Evolutionary conservation across 2,797 vertebrate genomes (phyloP).

Genomic region (Sciurus vulgaris): DNA sequence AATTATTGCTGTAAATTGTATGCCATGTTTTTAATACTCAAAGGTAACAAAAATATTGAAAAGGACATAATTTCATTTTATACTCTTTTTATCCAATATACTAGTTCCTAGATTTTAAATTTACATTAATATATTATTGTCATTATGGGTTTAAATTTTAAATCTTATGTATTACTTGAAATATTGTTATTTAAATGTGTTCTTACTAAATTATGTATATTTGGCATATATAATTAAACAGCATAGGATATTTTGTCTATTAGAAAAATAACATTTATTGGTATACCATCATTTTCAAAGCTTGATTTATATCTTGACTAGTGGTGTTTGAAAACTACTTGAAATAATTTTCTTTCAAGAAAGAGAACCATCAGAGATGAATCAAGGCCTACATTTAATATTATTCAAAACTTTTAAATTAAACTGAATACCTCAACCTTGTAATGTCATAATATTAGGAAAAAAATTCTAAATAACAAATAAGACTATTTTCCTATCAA

Average conservation of each 20-base stretch:
- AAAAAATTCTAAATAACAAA: constrained; percentile 44
- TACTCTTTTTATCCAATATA: neutral
- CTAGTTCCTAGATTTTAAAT: constrained; percentile 46
- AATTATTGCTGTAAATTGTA: constrained; percentile 31
- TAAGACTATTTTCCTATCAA: neutral
- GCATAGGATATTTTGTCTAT: constrained; percentile 12
- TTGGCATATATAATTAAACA: constrained; percentile 20
- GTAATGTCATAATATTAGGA: neutral
- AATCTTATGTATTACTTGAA: constrained; percentile 37
- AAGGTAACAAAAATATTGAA: neutral
- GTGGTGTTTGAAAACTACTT: constrained; percentile 54
- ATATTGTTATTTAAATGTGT: constrained; percentile 44
- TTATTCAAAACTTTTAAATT: constrained; percentile 38
- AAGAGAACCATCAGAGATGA: neutral
- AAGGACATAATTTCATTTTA: constrained; percentile 4
- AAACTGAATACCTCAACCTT: neutral
- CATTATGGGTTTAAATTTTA: constrained; percentile 13
- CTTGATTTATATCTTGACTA: constrained; percentile 16
- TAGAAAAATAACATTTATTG: constrained; percentile 52
- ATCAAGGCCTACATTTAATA: constrained; percentile 39
- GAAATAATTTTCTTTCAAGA: constrained; percentile 34
- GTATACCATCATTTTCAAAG: constrained; percentile 28
- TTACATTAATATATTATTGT: constrained; percentile 8
- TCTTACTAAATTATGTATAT: constrained; percentile 28
- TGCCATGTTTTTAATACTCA: constrained; percentile 42